A percentile compares a stretch with the other conserved stretches of the same genome.
Conservation (phyloP, 2,888 invertebrate species). For the Atethmia centrago region DNA sequence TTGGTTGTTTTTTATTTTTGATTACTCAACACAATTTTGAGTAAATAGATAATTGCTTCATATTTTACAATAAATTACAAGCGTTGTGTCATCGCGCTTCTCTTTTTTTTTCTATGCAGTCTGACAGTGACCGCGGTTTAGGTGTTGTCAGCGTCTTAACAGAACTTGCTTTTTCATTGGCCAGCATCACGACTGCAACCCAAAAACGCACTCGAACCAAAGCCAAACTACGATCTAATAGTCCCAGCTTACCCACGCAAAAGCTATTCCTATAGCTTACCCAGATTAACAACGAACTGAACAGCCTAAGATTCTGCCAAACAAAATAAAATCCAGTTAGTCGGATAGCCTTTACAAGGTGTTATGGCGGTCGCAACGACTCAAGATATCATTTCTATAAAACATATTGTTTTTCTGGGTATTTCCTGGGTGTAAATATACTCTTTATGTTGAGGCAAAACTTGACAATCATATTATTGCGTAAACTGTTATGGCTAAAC, state of each 20-base stretch:
- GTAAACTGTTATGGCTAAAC: conserved; percentile 13
- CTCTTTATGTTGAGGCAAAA: background rate
- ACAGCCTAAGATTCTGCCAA: conserved; percentile 24
- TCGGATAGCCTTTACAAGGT: conserved; percentile 24
- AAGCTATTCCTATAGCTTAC: conserved; percentile 12
- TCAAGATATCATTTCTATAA: conserved; percentile 11
- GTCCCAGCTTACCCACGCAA: background rate
- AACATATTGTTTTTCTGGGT: conserved; percentile 5
- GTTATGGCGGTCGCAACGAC: conserved; percentile 7
- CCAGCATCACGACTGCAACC: background rate
- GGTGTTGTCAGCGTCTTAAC: too few relatives aligned
- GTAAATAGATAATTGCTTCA: too few relatives aligned
- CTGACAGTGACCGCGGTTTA: too few relatives aligned
- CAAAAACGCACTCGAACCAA: background rate
- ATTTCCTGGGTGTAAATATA: conserved; percentile 1
- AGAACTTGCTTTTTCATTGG: background rate
- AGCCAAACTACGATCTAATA: background rate
- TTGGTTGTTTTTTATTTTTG: too few relatives aligned
- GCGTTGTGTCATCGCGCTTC: too few relatives aligned
- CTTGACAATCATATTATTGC: conserved; percentile 1
- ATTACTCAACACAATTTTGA: too few relatives aligned
- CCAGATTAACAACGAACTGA: conserved; percentile 10
- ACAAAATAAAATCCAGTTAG: conserved; percentile 46
- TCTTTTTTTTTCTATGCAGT: too few relatives aligned
- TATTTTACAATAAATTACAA: too few relatives aligned